Base-by-base conservation (phyloP, 2,888 invertebrate genomes). In the Lepas anatifera region DNA sequence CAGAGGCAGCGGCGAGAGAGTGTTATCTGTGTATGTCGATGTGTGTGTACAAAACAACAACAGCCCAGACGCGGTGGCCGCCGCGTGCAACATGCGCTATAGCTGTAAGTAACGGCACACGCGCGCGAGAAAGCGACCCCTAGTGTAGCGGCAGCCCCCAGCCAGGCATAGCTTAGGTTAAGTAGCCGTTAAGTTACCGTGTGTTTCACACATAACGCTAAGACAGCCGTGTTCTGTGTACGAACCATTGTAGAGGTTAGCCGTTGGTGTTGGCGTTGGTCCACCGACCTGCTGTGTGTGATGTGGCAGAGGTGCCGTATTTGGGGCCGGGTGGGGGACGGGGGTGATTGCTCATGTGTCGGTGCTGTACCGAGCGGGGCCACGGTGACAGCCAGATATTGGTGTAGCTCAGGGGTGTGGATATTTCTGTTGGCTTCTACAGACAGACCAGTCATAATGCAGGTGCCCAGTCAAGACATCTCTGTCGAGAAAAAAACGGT, bases 111-210 rank as follows among this genome's bases (percentile, higher is more conserved):
- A 41, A 16, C n/a, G n/a, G n/a, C n/a, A n/a, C n/a, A n/a, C n/a
- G n/a, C n/a, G n/a, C n/a, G n/a, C n/a, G n/a, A n/a, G n/a, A n/a
- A 22, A 58, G 58, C 32, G 58, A 52, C 32, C 22, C 32, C 32
- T 58, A 58, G 58, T 58, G 58, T 58, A 58, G 58, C 35, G 58
- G 22, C 58, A 16, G 58, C 22, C 58, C 58, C 32, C 22, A 22
- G 58, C 58, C 32, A 1, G 52, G 58, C 35, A 22, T 58, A 58
- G 58, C 58, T 58, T 58, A 58, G 58, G 58, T 58, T 58, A 58
- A 58, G 58, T 58, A 58, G 58, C 58, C 58, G 58, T 58, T 58
- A 58, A 58, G 58, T 58, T 58, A 35, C 10, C 58, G 58, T 58
- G 58, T 58, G 58, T 58, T 35, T 8, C 58, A 58, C 58, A 58